phyloP scores from a whole-genome alignment of 2,888 invertebrate genomes.

The Cosmia pyralina region DNA sequence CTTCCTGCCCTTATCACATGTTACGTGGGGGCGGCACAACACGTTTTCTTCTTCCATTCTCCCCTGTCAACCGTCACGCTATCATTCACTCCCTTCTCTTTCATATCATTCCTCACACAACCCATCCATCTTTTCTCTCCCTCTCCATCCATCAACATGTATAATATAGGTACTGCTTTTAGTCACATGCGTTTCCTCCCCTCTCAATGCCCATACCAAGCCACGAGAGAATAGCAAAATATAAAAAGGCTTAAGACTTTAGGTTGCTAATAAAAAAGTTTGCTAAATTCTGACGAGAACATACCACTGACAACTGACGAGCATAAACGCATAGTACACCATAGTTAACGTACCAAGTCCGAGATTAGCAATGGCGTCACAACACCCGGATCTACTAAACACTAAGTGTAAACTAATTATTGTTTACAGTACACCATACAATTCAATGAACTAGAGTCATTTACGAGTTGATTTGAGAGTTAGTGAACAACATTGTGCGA shows the following conservation, averaged over 20 bases:
- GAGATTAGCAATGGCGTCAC: slow-evolving; percentile 41
- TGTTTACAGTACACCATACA: slow-evolving; percentile 27
- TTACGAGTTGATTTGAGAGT: slow-evolving; percentile 19
- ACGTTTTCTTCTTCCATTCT: too few relatives aligned
- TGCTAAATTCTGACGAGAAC: neutral
- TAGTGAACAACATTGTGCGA: neutral
- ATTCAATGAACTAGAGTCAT: slow-evolving; percentile 37
- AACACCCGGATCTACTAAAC: slow-evolving; percentile 38
- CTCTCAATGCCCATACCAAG: too few relatives aligned
- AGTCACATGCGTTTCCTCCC: too few relatives aligned
- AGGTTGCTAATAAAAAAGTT: neutral
- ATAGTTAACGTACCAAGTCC: slow-evolving; percentile 18
- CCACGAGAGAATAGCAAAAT: too few relatives aligned
- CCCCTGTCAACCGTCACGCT: too few relatives aligned
- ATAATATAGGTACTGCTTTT: too few relatives aligned
- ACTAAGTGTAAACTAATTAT: slow-evolving; percentile 6
- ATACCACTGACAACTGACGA: neutral
- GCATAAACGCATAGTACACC: neutral
- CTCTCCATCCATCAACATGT: too few relatives aligned
- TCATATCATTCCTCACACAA: too few relatives aligned
- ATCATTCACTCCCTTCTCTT: too few relatives aligned
- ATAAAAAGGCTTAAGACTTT: neutral
- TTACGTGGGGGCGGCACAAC: too few relatives aligned
- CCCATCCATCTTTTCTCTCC: too few relatives aligned
- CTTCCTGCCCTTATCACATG: too few relatives aligned